A percentile compares a stretch with the other conserved stretches of the same genome.
These are phyloP conservation scores for Penaeus vannamei DNA, from an alignment of 1,140 invertebrate genomes.

Conservation along the genomic window DNA sequence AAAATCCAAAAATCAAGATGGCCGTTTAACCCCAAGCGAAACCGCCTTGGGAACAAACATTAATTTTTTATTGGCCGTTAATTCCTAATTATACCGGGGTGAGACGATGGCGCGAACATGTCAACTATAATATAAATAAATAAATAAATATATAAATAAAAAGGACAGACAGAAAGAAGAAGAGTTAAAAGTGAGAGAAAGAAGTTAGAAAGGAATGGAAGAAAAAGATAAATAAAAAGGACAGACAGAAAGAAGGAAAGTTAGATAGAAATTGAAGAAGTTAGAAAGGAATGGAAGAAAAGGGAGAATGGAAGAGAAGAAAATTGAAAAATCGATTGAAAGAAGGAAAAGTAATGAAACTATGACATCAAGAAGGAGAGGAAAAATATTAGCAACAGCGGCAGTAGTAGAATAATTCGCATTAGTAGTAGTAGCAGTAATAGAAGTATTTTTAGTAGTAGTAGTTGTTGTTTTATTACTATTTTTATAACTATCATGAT, in stretches of 20 bases:
- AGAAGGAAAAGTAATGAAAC: not conserved
- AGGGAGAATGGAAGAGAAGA: not conserved
- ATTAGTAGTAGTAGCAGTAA: no score
- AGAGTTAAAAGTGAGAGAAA: not conserved
- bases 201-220: not conserved
- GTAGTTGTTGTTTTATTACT: no score
- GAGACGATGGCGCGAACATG: not conserved
- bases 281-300: not conserved
- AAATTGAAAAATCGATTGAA: not conserved
- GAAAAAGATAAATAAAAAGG: not conserved
- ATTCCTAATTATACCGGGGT: not conserved
- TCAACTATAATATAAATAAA: no score
- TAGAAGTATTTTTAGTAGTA: no score
- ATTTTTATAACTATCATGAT: no score
- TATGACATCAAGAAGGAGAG: not conserved
- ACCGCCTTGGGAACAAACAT: no score
- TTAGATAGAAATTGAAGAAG: not conserved
- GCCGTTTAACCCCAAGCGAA: no score
- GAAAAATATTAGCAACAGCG: conserved; percentile 1
- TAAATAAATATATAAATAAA: not conserved
- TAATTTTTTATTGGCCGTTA: no score
- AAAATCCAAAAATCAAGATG: no score
- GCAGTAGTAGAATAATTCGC: no score
- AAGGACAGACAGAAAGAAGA: not conserved
- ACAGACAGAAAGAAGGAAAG: conserved; percentile 19